These are phyloP conservation scores for Marasmarcha lunaedactyla DNA, from an alignment of 2,888 invertebrate species.

Conservation along the genomic window DNA sequence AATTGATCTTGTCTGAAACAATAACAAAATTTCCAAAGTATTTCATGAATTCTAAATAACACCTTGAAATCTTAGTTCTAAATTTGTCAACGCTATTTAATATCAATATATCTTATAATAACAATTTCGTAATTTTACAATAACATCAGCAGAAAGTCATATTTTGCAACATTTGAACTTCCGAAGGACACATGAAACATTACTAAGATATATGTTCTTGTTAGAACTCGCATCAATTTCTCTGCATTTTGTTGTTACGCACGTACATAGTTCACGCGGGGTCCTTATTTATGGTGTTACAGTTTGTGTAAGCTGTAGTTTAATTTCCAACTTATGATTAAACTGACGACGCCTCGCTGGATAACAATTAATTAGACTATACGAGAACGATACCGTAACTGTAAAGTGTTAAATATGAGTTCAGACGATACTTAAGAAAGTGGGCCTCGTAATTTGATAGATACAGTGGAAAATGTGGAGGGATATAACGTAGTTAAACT, in stretches of 20 bases:
- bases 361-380: constrained; percentile 47
- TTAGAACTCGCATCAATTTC: constrained; percentile 6
- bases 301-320: constrained; percentile 15
- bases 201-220: constrained; percentile 1
- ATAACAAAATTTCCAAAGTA: too few relatives aligned
- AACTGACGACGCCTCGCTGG: constrained; percentile 38
- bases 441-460: too few relatives aligned
- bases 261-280: neutral
- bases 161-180: too few relatives aligned
- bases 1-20: too few relatives aligned
- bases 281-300: constrained; percentile 13
- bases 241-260: neutral
- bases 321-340: constrained; percentile 39
- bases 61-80: too few relatives aligned
- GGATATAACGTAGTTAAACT: too few relatives aligned
- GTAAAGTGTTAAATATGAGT: constrained; percentile 34
- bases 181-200: neutral
- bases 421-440: constrained; percentile 21
- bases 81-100: too few relatives aligned
- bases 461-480: too few relatives aligned
- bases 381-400: constrained; percentile 32
- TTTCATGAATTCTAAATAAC: too few relatives aligned
- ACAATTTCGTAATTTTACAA: too few relatives aligned
- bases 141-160: too few relatives aligned
- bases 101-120: too few relatives aligned